A percentile compares a stretch with the other conserved stretches of the same genome.
Evolutionary conservation across 2,888 invertebrate genomes (phyloP).

Genomic region (Andrena flavipes): DNA sequence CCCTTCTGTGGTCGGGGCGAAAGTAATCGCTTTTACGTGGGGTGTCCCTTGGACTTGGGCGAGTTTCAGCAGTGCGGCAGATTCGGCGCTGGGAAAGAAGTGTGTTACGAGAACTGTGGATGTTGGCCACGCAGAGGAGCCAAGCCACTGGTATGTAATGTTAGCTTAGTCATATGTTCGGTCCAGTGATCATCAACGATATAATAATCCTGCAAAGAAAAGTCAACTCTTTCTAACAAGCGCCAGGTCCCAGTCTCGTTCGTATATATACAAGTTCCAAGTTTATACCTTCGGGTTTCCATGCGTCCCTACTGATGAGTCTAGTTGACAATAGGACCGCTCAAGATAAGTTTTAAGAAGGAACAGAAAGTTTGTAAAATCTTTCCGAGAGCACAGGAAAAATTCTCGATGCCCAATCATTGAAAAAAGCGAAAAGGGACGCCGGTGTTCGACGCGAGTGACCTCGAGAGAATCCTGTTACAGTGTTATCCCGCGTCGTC

Average conservation of each 20-base stretch:
- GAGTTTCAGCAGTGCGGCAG: neutral
- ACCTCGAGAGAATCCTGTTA: neutral
- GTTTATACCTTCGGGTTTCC: too few species aligned
- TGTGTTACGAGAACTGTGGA: neutral
- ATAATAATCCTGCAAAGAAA: too few species aligned
- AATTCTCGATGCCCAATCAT: neutral
- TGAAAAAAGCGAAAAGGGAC: neutral
- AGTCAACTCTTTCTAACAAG: too few species aligned
- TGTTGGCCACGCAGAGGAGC: neutral
- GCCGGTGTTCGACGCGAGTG: neutral
- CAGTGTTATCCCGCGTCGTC: constrained; percentile 5
- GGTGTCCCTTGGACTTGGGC: neutral
- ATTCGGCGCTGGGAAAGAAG: neutral
- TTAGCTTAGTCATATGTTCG: neutral
- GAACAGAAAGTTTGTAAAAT: too few species aligned
- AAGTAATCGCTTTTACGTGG: neutral
- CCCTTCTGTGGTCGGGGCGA: constrained; percentile 8
- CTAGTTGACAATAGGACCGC: too few species aligned
- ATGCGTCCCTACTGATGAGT: too few species aligned
- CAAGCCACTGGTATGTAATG: neutral
- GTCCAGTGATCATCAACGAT: too few species aligned
- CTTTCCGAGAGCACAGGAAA: too few species aligned
- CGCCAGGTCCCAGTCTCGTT: too few species aligned
- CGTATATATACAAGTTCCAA: too few species aligned
- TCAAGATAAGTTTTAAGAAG: too few species aligned